Conservation (phyloP, 2,888 invertebrate genomes). For the Sturmia bella region DNA sequence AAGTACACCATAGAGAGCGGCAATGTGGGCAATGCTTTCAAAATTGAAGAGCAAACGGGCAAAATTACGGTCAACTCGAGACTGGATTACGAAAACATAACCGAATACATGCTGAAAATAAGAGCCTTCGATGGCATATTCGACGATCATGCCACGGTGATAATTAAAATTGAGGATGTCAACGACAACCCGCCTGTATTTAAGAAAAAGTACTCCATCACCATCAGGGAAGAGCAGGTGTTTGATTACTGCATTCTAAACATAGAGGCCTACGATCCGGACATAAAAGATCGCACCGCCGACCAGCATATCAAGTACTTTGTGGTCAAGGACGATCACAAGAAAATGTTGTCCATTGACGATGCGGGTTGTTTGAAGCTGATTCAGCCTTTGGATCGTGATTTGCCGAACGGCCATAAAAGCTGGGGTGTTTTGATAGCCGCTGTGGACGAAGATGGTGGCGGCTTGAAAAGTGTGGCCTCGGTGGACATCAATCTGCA, state of each 20-base stretch:
- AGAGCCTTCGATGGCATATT: conserved; percentile 92
- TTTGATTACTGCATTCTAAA: conserved; percentile 87
- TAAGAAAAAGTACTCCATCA: conserved; percentile 87
- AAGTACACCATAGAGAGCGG: conserved; percentile 94
- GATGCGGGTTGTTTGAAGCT: conserved; percentile 87
- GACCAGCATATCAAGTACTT: conserved; percentile 91
- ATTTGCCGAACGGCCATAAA: conserved; percentile 92
- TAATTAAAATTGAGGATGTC: conserved; percentile 92
- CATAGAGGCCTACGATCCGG: conserved; percentile 91
- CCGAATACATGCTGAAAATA: conserved; percentile 92
- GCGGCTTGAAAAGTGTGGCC: conserved; percentile 85
- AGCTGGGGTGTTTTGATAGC: conserved; percentile 89
- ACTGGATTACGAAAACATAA: conserved; percentile 92
- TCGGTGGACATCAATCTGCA: conserved; percentile 87
- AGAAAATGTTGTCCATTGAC: conserved; percentile 87
- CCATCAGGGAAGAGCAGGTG: conserved; percentile 88
- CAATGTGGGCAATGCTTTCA: conserved; percentile 92
- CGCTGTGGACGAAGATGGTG: conserved; percentile 90
- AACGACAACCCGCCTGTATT: conserved; percentile 97
- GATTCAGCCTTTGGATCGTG: conserved; percentile 90
- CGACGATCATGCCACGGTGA: conserved; percentile 91
- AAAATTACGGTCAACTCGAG: conserved; percentile 90
- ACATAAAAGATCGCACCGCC: conserved; percentile 88
- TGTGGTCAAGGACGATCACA: conserved; percentile 88
- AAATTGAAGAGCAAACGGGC: conserved; percentile 92